Percentiles rank a stretch among this genome's conserved stretches.
phyloP scores from a whole-genome alignment of 2,888 invertebrate species.

The Drosophila fulvimacula region DNA sequence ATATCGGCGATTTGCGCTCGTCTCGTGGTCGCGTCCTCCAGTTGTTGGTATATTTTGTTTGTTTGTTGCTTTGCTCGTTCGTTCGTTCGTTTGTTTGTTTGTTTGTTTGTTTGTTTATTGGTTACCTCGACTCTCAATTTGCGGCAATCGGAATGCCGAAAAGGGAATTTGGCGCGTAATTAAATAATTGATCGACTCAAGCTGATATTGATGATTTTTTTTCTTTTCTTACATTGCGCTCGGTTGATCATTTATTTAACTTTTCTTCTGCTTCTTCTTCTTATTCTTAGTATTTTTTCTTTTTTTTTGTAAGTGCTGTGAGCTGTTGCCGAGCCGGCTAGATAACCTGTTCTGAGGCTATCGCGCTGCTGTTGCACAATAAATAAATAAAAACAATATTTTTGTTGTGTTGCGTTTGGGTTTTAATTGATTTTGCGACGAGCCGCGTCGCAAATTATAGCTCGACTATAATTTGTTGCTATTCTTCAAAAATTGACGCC shows the following conservation, averaged over 20 bases:
- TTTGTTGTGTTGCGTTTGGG: conserved; percentile 59
- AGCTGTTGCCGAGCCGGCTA: conserved; percentile 58
- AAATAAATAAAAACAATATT: conserved; percentile 71
- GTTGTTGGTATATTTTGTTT: conserved; percentile 19
- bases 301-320: conserved; percentile 20
- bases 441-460: conserved; percentile 66
- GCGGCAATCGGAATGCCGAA: conserved; percentile 48
- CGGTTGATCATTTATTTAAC: conserved; percentile 19
- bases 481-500: conserved; percentile 68
- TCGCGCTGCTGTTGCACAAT: conserved; percentile 67
- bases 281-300: conserved; percentile 1
- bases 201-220: conserved; percentile 20
- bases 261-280: not conserved
- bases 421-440: conserved; percentile 74
- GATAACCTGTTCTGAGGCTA: conserved; percentile 73
- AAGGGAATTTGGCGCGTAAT: conserved; percentile 63
- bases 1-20: conserved; percentile 8
- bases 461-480: conserved; percentile 59
- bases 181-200: conserved; percentile 70
- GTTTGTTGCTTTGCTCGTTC: conserved; percentile 17
- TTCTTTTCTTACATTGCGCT: conserved; percentile 24
- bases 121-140: conserved; percentile 61
- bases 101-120: conserved; percentile 20
- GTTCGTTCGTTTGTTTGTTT: conserved; percentile 28
- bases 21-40: conserved; percentile 38